Evolutionary conservation across 1,140 invertebrate genomes (phyloP), one percentile per base, ranked within the genome.

Genomic region (Orius insidiosus): DNA sequence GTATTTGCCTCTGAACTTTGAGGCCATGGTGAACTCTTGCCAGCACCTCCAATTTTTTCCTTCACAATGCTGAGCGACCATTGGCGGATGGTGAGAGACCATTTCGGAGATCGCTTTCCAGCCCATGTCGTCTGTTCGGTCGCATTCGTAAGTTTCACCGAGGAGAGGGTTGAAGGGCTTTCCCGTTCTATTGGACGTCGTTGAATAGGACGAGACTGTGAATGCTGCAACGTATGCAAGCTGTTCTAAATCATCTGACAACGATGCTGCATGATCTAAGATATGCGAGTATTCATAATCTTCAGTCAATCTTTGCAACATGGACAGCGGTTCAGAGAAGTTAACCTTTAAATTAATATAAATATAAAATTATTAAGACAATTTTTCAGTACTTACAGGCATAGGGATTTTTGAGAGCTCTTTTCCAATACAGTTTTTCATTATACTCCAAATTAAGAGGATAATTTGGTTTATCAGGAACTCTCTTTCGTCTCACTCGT

Each of bases 361-460:
- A 36, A 4, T 11, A 15, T 4, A 11, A 3, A 36, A 36, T 15
- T 36, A n/a, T 36, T 3, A 10, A 41, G 9, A 7, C 1, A 43
- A 24, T 41, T 44, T 18, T 10, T 37, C 18, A 39, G 42, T n/a
- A 64, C 63, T 67, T 61, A 80, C 79, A 35, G 96, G 96, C 81
- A 99, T 98, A 1, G 96, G 95, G 56, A 99, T 99, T 71, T 98
- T 98, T 7, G 90, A 90, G 13, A 99, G 68, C 62, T 99, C 96
- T 69, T 97, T 97, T 39, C 96, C 85, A 58, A 99, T 98, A 59
- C 93, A 98, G 63, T 98, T 99, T 63, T 97, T 98, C 89, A 99
- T 97, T 44, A 99, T 95, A 53, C 87, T 92, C 96, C 96, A 94
- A 32, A 62, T 89, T 97, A 5, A 98, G 70, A 41, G 89, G 89